Base-by-base conservation (phyloP, 1,140 invertebrate genomes). In the Drosophila ogumai region DNA sequence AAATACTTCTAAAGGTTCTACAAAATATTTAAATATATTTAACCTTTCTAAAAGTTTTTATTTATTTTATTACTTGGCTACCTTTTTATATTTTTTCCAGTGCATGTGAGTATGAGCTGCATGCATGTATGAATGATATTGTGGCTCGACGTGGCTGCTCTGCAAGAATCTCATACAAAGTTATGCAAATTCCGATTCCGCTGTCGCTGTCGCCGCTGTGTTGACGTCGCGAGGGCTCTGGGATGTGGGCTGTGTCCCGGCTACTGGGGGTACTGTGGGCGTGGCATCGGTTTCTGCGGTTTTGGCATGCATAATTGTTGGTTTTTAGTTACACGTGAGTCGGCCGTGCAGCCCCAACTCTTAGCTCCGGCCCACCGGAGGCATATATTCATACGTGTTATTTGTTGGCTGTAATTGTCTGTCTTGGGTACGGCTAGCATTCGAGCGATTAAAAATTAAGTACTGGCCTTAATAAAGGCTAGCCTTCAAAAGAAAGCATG, bases 141-240 rank as follows among this genome's bases (percentile, higher is more conserved):
- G 84, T 88, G 84, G 84, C 67, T 58, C 47, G 63, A 58, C 61
- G 55, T 55, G 64, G 84, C 60, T 84, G 68, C 78, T 69, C 77
- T 73, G 84, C 82, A 81, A 82, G 82, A 88, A 88, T 90, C 87
- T 90, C 85, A 90, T 90, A 90, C 85, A 88, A 88, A 88, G 84
- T 88, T 88, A 88, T 88, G 84, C 85, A 88, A 88, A 88, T 88
- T 88, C 84, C 87, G 84, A 80, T 87, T 74, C 76, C 65, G 82
- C 67, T 80, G 66, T 74, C 81, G 81, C 54, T 63, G 81, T 69
- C 60, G 74, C 75, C 55, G 74, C 65, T 57, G 34, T 56, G 59
- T 67, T 67, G 63, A 44, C 60, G 61, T 65, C 49, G 59, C 50
- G 34, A 31, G 43, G 31, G n/a, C 32, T 57, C 47, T 38, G 56